Percentiles rank a stretch among this genome's conserved stretches.
Evolutionary conservation across 2,113 vertebrate species (phyloP).

Genomic region (Cardinalis cardinalis): DNA sequence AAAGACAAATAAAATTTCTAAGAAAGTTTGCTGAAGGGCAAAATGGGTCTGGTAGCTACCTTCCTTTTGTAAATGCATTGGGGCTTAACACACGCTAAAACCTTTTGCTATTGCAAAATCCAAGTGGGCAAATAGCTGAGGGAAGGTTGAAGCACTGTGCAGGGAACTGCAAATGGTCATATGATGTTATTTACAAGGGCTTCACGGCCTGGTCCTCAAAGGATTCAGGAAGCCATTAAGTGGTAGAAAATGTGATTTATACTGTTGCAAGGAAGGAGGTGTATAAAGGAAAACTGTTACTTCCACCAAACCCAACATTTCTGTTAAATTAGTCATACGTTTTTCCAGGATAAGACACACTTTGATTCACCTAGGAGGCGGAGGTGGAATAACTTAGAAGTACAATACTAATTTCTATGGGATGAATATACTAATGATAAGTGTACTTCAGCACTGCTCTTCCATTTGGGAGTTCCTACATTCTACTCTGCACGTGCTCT

Average conservation of each 20-base stretch:
- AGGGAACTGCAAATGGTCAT: not conserved
- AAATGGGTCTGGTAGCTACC: not conserved
- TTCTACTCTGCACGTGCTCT: fast-evolving
- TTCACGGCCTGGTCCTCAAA: not conserved
- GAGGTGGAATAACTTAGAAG: not conserved
- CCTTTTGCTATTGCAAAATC: not conserved
- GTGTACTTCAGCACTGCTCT: not conserved
- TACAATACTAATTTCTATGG: not conserved
- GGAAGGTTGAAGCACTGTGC: not conserved
- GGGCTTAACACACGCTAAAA: not conserved
- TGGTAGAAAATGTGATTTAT: not conserved
- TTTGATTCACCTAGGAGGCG: not conserved
- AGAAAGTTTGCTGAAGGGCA: not conserved
- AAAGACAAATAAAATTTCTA: not conserved
- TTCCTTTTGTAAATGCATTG: not conserved
- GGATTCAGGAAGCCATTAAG: not conserved
- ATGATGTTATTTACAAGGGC: not conserved
- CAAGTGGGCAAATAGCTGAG: not conserved
- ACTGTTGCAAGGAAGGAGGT: not conserved
- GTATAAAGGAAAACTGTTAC: not conserved
- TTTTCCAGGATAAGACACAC: not conserved
- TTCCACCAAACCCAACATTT: not conserved
- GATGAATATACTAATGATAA: not conserved
- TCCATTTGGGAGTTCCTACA: not conserved
- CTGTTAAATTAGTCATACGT: not conserved